Evolutionary conservation across 2,888 invertebrate genomes (phyloP).

Genomic region (Ormyrus thymus): DNA sequence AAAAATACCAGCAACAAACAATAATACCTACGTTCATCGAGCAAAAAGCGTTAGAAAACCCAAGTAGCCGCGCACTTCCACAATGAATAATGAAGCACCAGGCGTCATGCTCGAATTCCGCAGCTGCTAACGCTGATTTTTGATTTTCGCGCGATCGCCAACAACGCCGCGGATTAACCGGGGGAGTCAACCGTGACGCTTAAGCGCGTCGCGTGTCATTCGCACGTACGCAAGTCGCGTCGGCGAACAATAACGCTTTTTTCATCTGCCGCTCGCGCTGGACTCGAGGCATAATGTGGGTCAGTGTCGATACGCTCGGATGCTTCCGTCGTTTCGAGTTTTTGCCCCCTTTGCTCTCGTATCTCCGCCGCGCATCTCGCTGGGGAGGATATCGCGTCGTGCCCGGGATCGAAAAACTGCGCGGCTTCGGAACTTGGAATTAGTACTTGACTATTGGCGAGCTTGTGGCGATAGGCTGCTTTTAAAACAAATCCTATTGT

Average conservation of each 20-base stretch:
- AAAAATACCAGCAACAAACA: constrained; percentile 3
- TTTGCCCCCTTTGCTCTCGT: constrained; percentile 6
- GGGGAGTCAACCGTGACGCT: too few relatives aligned
- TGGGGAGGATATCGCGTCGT: neutral
- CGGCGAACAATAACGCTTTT: constrained; percentile 43
- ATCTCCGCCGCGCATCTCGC: constrained; percentile 9
- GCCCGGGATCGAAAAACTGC: too few relatives aligned
- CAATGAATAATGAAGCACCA: constrained; percentile 11
- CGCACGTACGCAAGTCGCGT: constrained; percentile 26
- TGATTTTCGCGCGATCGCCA: constrained; percentile 12
- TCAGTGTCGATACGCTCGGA: constrained; percentile 65
- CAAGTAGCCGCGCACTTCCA: neutral
- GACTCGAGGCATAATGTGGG: constrained; percentile 56
- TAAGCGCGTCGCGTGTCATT: constrained; percentile 30
- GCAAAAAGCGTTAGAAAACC: neutral
- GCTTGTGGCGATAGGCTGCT: too few relatives aligned
- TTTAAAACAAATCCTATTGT: too few relatives aligned
- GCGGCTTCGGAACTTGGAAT: too few relatives aligned
- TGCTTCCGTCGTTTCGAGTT: constrained; percentile 54
- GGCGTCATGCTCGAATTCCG: constrained; percentile 8
- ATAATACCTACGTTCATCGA: too few relatives aligned
- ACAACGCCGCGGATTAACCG: too few relatives aligned
- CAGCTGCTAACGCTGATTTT: constrained; percentile 24
- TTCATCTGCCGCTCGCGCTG: neutral
- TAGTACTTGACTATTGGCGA: too few relatives aligned